Conservation (phyloP, 2,888 invertebrate species). For the Strigamia crassipes region DNA sequence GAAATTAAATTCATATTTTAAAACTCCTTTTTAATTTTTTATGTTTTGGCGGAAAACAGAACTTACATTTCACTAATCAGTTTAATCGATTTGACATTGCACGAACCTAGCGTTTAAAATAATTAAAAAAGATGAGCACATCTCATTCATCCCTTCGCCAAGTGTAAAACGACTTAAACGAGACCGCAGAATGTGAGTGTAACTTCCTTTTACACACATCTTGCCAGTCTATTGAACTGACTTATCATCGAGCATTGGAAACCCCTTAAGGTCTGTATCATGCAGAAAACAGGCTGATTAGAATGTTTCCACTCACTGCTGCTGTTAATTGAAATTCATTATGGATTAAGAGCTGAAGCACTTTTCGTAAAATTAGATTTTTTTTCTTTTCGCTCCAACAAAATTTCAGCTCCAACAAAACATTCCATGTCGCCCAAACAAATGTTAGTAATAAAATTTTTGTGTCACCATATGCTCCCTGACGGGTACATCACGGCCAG, state of each 20-base stretch:
- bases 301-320: slow-evolving; percentile 4
- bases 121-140: no score
- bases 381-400: not conserved
- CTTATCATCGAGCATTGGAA: not conserved
- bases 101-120: no score
- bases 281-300: not conserved
- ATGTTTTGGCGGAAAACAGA: no score
- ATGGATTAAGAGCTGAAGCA: not conserved
- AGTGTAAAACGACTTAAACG: not conserved
- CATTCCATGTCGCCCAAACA: not conserved
- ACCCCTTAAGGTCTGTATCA: not conserved
- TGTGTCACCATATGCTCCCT: no score
- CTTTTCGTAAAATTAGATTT: not conserved
- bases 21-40: not conserved
- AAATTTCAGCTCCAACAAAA: not conserved
- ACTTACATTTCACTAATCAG: no score
- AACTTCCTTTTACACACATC: not conserved
- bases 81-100: no score
- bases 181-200: not conserved
- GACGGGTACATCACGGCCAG: no score
- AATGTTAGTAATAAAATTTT: no score
- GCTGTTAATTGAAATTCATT: not conserved
- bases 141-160: no score
- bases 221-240: not conserved
- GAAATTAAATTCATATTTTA: slow-evolving; percentile 10